Evolutionary conservation across 2,113 vertebrate genomes (phyloP).

Genomic region (Oreocharis arfaki): DNA sequence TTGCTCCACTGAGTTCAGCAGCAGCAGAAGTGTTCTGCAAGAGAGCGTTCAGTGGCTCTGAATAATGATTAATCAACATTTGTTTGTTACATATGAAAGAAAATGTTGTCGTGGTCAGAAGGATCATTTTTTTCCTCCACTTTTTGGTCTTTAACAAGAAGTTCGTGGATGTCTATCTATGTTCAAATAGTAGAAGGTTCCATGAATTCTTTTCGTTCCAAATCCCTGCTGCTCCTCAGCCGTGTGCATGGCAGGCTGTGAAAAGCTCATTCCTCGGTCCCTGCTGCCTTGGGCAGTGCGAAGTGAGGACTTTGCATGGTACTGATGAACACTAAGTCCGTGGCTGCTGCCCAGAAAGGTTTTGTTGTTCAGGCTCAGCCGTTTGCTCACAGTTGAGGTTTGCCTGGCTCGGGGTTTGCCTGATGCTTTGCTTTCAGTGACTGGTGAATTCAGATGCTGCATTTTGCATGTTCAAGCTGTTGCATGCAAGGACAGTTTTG

Average conservation of each 20-base stretch:
- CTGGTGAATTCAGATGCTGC: background rate
- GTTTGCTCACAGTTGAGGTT: background rate
- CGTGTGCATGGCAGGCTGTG: background rate
- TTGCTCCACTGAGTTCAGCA: background rate
- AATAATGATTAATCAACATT: background rate
- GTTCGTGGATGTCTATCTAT: accelerated
- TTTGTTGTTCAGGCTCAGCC: background rate
- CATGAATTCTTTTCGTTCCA: background rate
- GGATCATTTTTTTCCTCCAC: background rate
- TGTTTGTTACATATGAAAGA: background rate
- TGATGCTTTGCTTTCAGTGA: constrained; percentile 9
- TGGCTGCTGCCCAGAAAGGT: background rate
- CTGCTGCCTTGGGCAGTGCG: background rate
- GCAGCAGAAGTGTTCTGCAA: background rate
- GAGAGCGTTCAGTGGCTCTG: background rate
- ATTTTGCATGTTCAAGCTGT: constrained; percentile 45
- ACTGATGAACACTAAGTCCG: background rate
- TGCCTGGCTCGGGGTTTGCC: background rate
- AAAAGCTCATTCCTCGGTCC: background rate
- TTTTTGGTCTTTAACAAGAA: background rate
- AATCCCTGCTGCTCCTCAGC: background rate
- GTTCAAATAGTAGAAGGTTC: background rate
- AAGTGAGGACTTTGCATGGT: background rate
- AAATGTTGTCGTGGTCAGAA: background rate
- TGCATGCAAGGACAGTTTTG: constrained; percentile 67